phyloP scores from a whole-genome alignment of 2,888 invertebrate species.

The Erannis defoliaria region DNA sequence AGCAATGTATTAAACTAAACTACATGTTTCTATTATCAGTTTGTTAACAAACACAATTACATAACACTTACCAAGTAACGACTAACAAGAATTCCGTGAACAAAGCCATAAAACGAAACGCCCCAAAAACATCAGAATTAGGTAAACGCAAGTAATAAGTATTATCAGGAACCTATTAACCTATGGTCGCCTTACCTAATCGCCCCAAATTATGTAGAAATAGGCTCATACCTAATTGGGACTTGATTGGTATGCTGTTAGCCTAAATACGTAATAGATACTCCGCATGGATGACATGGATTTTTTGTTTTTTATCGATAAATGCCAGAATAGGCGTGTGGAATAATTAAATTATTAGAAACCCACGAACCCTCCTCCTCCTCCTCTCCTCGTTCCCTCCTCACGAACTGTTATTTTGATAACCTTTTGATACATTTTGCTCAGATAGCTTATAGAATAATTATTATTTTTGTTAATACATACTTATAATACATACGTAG shows the following conservation, averaged over 20 bases:
- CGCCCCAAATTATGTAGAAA: slow-evolving; percentile 32
- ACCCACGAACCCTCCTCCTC: too few species aligned
- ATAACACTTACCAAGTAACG: slow-evolving; percentile 4
- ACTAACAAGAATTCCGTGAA: slow-evolving; percentile 16
- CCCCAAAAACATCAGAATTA: slow-evolving; percentile 19
- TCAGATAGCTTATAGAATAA: too few species aligned
- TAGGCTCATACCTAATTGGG: slow-evolving; percentile 25
- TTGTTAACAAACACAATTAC: too few species aligned
- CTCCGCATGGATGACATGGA: slow-evolving; percentile 21
- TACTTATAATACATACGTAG: too few species aligned
- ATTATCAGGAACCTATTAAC: slow-evolving; percentile 31
- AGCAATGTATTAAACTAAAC: too few species aligned
- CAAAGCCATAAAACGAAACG: slow-evolving; percentile 15
- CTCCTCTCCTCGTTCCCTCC: too few species aligned
- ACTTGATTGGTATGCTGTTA: slow-evolving; percentile 27
- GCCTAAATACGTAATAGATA: slow-evolving; percentile 24
- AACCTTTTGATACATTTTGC: too few species aligned
- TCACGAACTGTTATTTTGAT: too few species aligned
- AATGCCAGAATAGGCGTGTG: too few species aligned
- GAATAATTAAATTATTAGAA: too few species aligned
- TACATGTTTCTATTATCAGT: too few species aligned
- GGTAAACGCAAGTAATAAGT: slow-evolving; percentile 15
- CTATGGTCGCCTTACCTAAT: slow-evolving; percentile 32
- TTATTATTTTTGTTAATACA: too few species aligned
- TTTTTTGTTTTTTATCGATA: slow-evolving; percentile 10